Percentiles rank a stretch among this genome's conserved stretches.
phyloP scores from a whole-genome alignment of 2,113 vertebrate species.

The Meles meles region DNA sequence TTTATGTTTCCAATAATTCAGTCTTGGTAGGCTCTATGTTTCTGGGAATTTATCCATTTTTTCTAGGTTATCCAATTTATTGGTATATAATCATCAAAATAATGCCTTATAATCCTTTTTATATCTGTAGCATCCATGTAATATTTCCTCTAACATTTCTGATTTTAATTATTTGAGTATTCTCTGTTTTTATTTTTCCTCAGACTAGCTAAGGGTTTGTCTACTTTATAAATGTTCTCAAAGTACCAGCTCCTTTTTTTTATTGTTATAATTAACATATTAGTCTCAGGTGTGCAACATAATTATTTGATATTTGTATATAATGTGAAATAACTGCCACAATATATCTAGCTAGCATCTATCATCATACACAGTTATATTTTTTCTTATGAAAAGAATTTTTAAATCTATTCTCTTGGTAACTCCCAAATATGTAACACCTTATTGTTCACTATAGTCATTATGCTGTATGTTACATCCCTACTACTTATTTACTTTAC shows the following conservation, averaged over 20 bases:
- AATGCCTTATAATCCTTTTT: background rate
- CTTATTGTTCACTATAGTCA: background rate
- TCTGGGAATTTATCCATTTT: background rate
- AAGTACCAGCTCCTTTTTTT: background rate
- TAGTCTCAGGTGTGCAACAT: background rate
- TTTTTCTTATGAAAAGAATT: background rate
- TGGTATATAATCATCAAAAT: background rate
- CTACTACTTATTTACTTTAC: background rate
- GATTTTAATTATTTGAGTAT: background rate
- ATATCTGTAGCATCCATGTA: background rate
- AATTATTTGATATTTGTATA: background rate
- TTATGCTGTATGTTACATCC: background rate
- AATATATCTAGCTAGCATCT: background rate
- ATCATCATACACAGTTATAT: background rate
- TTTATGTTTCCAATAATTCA: background rate
- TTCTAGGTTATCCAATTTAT: background rate
- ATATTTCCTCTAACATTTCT: background rate
- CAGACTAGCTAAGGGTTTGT: background rate
- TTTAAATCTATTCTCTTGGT: background rate
- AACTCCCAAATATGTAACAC: background rate
- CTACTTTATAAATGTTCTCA: background rate
- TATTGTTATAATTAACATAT: background rate
- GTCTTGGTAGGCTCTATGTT: background rate
- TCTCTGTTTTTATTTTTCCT: background rate
- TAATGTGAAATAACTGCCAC: background rate